These are phyloP conservation scores for Onychostruthus taczanowskii DNA, from an alignment of 2,113 vertebrate genomes.

Conservation along the genomic window DNA sequence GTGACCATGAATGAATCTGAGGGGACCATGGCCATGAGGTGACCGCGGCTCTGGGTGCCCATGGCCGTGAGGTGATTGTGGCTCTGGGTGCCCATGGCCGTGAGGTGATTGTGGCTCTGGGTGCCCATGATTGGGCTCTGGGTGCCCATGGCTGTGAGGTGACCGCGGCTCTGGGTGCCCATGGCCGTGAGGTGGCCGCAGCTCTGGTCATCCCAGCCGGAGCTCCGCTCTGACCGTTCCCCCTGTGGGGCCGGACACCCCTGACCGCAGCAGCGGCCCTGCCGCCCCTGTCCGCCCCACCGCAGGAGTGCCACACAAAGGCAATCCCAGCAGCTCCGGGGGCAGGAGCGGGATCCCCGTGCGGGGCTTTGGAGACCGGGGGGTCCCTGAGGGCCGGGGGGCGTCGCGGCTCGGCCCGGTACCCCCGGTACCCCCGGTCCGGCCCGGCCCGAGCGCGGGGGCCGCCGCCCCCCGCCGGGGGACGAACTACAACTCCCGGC, in stretches of 20 bases:
- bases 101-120: too few relatives aligned
- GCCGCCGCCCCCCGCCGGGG: background rate
- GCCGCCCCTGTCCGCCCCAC: background rate
- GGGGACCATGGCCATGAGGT: too few relatives aligned
- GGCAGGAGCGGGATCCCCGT: background rate
- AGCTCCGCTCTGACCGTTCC: rapidly evolving
- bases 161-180: too few relatives aligned
- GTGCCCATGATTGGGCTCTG: too few relatives aligned
- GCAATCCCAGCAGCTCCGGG: background rate
- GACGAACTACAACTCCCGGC: slow-evolving; percentile 11
- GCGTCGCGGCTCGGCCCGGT: rapidly evolving
- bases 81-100: too few relatives aligned
- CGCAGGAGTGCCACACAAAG: background rate
- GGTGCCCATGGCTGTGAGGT: too few relatives aligned
- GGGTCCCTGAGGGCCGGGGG: too few relatives aligned
- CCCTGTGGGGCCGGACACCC: rapidly evolving
- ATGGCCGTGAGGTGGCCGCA: rapidly evolving
- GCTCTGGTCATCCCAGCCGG: background rate
- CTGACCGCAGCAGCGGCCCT: background rate
- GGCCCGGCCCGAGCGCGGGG: background rate
- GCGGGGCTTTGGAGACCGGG: too few relatives aligned
- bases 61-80: too few relatives aligned
- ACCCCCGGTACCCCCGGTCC: background rate
- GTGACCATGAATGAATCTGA: background rate
- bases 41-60: too few relatives aligned